Conservation (phyloP, 2,888 invertebrate genomes). For the Clistopyga incitator region DNA sequence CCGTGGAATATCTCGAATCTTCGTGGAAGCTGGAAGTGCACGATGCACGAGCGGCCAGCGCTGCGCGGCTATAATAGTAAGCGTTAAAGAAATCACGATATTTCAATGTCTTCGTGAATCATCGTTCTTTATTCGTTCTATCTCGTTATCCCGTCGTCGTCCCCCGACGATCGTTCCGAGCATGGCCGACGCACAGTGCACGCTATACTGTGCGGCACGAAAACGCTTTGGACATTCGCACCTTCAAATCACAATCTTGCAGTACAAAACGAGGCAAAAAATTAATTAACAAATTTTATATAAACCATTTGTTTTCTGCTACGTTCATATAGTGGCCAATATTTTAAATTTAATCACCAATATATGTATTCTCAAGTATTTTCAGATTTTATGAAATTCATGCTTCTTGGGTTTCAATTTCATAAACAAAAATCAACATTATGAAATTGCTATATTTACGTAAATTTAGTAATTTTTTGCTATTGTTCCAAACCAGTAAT, state of each 20-base stretch:
- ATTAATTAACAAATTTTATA: too few relatives aligned
- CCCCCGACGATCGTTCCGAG: constrained; percentile 19
- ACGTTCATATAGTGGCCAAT: too few relatives aligned
- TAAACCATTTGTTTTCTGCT: too few relatives aligned
- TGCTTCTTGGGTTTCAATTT: too few relatives aligned
- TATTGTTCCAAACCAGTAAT: too few relatives aligned
- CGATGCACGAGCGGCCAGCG: neutral
- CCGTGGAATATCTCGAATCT: constrained; percentile 59
- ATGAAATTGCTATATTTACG: neutral
- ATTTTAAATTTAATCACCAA: too few relatives aligned
- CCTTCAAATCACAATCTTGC: neutral
- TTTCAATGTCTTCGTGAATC: constrained; percentile 66
- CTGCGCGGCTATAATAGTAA: constrained; percentile 13
- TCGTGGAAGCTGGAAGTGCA: constrained; percentile 51
- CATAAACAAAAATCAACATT: too few relatives aligned
- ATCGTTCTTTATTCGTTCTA: constrained; percentile 60
- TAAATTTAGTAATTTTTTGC: neutral
- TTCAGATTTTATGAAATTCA: too few relatives aligned
- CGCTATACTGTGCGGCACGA: constrained; percentile 18
- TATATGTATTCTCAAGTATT: too few relatives aligned
- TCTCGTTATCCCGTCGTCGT: constrained; percentile 60
- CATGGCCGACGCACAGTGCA: neutral
- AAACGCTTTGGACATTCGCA: constrained; percentile 45
- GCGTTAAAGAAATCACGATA: constrained; percentile 62
- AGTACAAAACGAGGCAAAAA: neutral